Conservation (phyloP, 2,113 vertebrate genomes). For the Channa argus region DNA sequence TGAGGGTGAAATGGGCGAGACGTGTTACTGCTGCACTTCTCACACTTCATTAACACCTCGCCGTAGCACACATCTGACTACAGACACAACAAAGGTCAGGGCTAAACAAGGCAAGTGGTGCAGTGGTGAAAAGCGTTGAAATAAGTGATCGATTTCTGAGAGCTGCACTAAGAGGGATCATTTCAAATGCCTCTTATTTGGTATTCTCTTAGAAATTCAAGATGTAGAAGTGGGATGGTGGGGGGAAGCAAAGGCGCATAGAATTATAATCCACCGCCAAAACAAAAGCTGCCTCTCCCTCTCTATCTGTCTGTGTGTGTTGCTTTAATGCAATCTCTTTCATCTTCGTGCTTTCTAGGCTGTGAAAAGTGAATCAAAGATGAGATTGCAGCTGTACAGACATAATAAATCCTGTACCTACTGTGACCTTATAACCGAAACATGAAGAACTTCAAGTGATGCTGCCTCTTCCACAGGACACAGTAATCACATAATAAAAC, state of each 20-base stretch:
- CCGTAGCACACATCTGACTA: conserved; percentile 61
- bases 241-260: conserved; percentile 3
- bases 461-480: conserved; percentile 22
- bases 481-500: conserved; percentile 62
- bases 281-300: conserved; percentile 65
- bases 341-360: conserved; percentile 64
- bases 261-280: conserved; percentile 69
- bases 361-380: conserved; percentile 51
- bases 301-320: conserved; percentile 36
- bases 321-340: conserved; percentile 66
- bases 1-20: conserved; percentile 70
- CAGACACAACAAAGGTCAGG: conserved; percentile 61
- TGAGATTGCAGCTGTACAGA: conserved; percentile 20
- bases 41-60: conserved; percentile 78
- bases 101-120: background rate
- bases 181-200: conserved; percentile 67
- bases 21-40: conserved; percentile 68
- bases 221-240: conserved; percentile 39
- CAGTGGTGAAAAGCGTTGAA: conserved; percentile 26
- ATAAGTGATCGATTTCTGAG: conserved; percentile 53
- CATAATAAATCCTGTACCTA: conserved; percentile 24
- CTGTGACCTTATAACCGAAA: conserved; percentile 58
- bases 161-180: conserved; percentile 44
- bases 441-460: conserved; percentile 18
- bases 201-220: conserved; percentile 76